Percentiles rank a stretch among this genome's conserved stretches.
Evolutionary conservation across 2,113 vertebrate genomes (phyloP).

Genomic region (Zosterops lateralis): DNA sequence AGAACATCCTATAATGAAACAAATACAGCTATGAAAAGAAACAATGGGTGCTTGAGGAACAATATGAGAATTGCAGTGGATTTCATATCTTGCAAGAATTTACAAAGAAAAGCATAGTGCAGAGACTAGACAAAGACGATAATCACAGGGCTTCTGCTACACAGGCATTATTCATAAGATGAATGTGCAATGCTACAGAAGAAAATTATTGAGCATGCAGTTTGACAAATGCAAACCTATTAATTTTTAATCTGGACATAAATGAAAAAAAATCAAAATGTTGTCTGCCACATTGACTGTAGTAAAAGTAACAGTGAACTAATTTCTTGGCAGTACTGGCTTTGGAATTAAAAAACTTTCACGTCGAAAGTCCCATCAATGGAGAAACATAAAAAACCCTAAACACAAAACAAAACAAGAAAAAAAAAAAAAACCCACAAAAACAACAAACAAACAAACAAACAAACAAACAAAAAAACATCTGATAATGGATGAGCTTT

Average conservation of each 20-base stretch:
- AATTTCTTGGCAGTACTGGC: neutral
- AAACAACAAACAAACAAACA: neutral
- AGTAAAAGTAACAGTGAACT: neutral
- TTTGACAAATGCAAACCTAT: slow-evolving; percentile 3
- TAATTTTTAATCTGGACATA: slow-evolving; percentile 19
- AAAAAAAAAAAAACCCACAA: neutral
- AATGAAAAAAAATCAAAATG: neutral
- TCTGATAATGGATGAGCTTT: neutral
- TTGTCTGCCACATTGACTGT: neutral
- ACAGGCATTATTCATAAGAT: neutral
- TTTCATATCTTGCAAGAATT: neutral
- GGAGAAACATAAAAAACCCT: neutral
- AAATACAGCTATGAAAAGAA: neutral
- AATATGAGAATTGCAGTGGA: neutral
- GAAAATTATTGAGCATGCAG: neutral
- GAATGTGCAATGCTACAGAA: neutral
- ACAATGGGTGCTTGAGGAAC: neutral
- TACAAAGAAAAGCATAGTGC: neutral
- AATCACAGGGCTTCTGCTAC: neutral
- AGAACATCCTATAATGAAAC: neutral
- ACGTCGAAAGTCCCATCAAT: neutral
- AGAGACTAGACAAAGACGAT: neutral
- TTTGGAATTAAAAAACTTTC: neutral
- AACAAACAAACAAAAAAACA: neutral
- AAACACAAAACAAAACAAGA: neutral